phyloP scores from a whole-genome alignment of 1,140 invertebrate genomes.

The Ceratosolen fusciceps region DNA sequence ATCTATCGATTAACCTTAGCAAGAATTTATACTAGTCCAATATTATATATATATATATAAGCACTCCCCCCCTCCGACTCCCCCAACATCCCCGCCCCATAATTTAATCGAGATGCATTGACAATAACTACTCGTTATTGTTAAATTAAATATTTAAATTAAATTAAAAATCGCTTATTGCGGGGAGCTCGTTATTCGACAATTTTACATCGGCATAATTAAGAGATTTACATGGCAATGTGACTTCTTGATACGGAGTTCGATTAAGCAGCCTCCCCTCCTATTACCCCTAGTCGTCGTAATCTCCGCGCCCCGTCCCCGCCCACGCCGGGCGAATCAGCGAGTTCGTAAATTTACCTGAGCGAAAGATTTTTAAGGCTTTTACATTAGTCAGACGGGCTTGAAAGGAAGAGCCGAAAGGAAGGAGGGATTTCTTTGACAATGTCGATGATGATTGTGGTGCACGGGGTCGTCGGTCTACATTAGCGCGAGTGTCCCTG shows the following conservation, averaged over 20 bases:
- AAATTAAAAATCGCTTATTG: constrained; percentile 1
- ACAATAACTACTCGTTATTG: neutral
- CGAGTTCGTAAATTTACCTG: too few species aligned
- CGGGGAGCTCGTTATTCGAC: neutral
- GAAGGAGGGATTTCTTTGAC: neutral
- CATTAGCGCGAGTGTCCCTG: neutral
- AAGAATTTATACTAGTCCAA: too few species aligned
- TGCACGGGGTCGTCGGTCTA: neutral
- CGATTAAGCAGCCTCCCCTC: neutral
- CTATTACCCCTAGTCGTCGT: neutral
- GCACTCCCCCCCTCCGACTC: too few species aligned
- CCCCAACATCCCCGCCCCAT: too few species aligned
- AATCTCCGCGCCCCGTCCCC: too few species aligned
- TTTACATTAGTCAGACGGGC: too few species aligned
- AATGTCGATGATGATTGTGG: neutral
- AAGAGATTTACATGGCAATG: neutral
- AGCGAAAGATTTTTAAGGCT: too few species aligned
- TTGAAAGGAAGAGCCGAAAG: neutral
- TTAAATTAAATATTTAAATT: neutral
- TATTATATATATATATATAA: too few species aligned
- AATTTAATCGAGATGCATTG: neutral
- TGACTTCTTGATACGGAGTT: neutral
- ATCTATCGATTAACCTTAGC: neutral
- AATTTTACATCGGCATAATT: neutral
- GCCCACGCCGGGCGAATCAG: too few species aligned